Evolutionary conservation across 2,797 vertebrate species (phyloP).

Genomic region (Poecile montanus): DNA sequence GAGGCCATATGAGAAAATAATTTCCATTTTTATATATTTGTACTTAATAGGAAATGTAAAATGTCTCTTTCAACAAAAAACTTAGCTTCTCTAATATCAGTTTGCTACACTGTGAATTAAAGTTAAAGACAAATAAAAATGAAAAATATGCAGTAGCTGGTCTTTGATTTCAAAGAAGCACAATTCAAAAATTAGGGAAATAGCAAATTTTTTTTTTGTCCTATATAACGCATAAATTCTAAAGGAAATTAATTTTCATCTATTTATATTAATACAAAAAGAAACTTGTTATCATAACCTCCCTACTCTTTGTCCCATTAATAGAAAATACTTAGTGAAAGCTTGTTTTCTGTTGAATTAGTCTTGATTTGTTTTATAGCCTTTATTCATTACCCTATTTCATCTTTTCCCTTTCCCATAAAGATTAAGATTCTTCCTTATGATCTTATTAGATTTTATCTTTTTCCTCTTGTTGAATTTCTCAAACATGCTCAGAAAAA

Average conservation of each 20-base stretch:
- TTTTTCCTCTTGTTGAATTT: not conserved
- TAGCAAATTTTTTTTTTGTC: not conserved
- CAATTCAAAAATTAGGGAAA: not conserved
- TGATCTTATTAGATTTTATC: not conserved
- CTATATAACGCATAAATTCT: not conserved
- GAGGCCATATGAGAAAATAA: not conserved
- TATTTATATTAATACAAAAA: not conserved
- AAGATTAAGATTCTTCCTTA: not conserved
- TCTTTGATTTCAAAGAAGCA: not conserved
- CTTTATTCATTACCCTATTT: not conserved
- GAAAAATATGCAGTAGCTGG: not conserved
- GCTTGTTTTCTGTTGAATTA: not conserved
- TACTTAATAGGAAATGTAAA: not conserved
- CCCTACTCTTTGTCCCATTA: not conserved
- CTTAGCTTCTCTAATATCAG: not conserved
- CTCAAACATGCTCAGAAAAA: not conserved
- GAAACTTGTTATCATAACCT: rapidly evolving
- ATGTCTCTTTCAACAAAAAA: not conserved
- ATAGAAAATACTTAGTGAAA: not conserved
- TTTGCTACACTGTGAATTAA: not conserved
- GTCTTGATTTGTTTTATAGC: not conserved
- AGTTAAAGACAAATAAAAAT: not conserved
- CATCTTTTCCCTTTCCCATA: not conserved
- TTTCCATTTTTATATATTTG: not conserved
- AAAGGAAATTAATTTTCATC: not conserved